Conservation (phyloP, 2,113 vertebrate genomes). For the Pseudopodoces humilis region DNA sequence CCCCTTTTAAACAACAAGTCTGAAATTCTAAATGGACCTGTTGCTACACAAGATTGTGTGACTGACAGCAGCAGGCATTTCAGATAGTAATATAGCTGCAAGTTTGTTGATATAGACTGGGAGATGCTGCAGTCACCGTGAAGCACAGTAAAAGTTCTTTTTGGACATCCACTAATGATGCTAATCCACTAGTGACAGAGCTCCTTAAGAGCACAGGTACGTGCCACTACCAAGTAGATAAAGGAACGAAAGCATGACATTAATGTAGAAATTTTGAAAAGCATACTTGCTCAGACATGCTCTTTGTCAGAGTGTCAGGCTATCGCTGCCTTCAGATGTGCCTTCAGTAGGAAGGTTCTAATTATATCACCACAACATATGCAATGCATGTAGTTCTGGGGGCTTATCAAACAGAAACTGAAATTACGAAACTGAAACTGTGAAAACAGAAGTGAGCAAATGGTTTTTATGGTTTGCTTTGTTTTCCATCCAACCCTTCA, state of each 20-base stretch:
- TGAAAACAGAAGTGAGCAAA: neutral
- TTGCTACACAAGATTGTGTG: neutral
- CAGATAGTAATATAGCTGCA: neutral
- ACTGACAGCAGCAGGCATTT: neutral
- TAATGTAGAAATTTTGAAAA: neutral
- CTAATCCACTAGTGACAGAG: neutral
- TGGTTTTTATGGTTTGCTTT: neutral
- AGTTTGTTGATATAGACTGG: neutral
- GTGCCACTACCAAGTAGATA: neutral
- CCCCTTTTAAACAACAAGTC: neutral
- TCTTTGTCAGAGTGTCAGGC: neutral
- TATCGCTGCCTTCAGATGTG: neutral
- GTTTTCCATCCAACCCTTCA: neutral
- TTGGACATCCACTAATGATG: neutral
- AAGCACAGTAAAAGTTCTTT: neutral
- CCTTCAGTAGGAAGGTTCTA: neutral
- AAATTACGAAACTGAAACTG: neutral
- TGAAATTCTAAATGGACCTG: neutral
- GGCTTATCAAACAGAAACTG: neutral
- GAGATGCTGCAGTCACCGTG: neutral
- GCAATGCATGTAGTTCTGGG: neutral
- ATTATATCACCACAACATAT: neutral
- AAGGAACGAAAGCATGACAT: neutral
- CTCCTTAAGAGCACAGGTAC: neutral
- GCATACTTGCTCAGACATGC: neutral